Percentiles rank a stretch among this genome's conserved stretches.
These are phyloP conservation scores for Micropoecilia bifurca DNA, from an alignment of 2,797 vertebrate species.

Conservation along the genomic window DNA sequence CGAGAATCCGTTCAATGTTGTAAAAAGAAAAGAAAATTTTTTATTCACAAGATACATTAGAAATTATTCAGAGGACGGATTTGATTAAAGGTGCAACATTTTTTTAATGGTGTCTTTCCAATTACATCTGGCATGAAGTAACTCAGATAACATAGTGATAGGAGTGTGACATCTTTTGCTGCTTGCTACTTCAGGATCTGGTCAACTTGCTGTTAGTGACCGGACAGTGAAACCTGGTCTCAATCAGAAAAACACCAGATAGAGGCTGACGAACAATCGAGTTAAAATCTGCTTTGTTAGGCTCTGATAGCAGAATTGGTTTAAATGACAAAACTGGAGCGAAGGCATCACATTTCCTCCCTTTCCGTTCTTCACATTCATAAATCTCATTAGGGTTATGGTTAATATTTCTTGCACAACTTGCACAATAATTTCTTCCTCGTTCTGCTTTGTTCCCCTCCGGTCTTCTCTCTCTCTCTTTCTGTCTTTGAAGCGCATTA, in stretches of 20 bases:
- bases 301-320: background rate
- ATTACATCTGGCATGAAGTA: background rate
- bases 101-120: background rate
- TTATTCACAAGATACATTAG: background rate
- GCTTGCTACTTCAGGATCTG: background rate
- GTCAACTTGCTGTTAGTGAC: background rate
- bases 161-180: background rate
- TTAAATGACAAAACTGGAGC: background rate
- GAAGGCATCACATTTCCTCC: background rate
- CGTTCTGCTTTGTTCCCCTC: background rate
- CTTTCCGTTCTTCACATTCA: background rate
- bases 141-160: background rate
- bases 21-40: background rate
- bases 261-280: background rate
- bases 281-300: background rate
- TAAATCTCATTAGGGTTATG: background rate
- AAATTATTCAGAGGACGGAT: background rate
- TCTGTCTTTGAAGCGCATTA: background rate
- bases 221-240: background rate
- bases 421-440: background rate
- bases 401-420: background rate
- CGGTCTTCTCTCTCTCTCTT: background rate
- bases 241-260: background rate
- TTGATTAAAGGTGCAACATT: background rate
- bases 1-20: background rate